phyloP scores from a whole-genome alignment of 2,888 invertebrate species.

The Tupiocoris notatus region DNA sequence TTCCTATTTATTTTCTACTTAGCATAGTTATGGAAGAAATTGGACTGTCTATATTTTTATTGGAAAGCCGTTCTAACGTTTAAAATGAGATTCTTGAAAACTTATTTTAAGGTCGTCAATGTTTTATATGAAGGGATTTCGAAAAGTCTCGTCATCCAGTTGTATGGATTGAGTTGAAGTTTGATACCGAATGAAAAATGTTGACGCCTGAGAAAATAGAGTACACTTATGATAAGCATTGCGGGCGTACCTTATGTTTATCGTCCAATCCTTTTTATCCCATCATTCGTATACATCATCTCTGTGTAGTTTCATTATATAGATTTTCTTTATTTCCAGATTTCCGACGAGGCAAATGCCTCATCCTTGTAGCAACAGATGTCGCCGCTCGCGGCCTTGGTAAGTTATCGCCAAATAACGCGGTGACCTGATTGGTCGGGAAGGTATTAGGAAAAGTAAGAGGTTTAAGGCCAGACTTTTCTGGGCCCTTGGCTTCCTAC shows the following conservation, averaged over 20 bases:
- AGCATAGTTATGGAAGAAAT: no score
- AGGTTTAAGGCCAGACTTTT: not conserved
- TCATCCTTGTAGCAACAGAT: conserved; percentile 72
- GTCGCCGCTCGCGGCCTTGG: conserved; percentile 72
- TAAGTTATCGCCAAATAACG: conserved; percentile 57
- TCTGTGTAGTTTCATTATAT: no score
- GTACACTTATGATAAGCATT: not conserved
- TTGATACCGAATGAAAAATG: not conserved
- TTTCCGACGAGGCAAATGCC: conserved; percentile 81
- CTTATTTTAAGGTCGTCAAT: no score
- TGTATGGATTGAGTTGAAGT: not conserved
- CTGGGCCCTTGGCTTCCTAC: not conserved
- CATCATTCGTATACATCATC: not conserved
- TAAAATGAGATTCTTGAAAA: no score
- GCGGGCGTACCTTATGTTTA: not conserved
- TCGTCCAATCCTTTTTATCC: no score
- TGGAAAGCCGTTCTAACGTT: no score
- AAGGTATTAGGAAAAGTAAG: not conserved
- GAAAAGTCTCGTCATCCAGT: no score
- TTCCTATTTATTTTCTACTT: no score
- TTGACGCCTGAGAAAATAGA: not conserved
- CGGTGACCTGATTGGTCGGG: not conserved
- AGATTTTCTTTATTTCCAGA: conserved; percentile 61
- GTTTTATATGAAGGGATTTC: no score
- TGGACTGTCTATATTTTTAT: no score